phyloP scores from a whole-genome alignment of 1,140 invertebrate genomes.

The Periplaneta americana region DNA sequence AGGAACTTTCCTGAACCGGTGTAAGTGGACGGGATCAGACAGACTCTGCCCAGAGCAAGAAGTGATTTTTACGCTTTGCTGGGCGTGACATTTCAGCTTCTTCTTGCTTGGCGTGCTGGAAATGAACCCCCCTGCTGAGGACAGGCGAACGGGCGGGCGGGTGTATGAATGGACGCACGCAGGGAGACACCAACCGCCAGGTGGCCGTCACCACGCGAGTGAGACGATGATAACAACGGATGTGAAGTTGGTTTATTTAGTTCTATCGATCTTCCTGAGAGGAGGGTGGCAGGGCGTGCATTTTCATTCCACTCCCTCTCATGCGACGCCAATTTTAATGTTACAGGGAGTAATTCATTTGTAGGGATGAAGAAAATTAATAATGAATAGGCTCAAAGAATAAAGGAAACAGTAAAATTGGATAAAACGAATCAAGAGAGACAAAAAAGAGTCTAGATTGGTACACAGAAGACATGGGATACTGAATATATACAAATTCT shows the following conservation, averaged over 20 bases:
- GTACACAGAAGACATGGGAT: too few relatives aligned
- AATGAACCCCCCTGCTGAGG: background rate
- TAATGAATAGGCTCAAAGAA: too few relatives aligned
- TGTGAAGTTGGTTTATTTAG: background rate
- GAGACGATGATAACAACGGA: background rate
- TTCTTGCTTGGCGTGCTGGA: background rate
- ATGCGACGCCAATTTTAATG: background rate
- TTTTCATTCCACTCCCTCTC: background rate
- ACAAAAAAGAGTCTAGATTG: too few relatives aligned
- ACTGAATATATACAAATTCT: too few relatives aligned
- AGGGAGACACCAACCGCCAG: background rate
- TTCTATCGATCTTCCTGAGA: background rate
- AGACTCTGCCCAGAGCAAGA: too few relatives aligned
- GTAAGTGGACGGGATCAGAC: too few relatives aligned
- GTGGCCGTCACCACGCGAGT: background rate
- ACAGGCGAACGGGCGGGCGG: background rate
- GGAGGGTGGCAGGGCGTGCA: background rate
- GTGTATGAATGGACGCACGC: background rate
- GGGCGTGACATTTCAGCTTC: background rate
- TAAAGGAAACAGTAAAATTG: too few relatives aligned
- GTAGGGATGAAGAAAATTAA: too few relatives aligned
- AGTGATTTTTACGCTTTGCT: background rate
- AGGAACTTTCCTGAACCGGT: too few relatives aligned
- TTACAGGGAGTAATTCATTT: too few relatives aligned
- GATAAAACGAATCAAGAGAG: too few relatives aligned